These are phyloP conservation scores for Psophia crepitans DNA, from an alignment of 2,113 vertebrate species.

Conservation along the genomic window DNA sequence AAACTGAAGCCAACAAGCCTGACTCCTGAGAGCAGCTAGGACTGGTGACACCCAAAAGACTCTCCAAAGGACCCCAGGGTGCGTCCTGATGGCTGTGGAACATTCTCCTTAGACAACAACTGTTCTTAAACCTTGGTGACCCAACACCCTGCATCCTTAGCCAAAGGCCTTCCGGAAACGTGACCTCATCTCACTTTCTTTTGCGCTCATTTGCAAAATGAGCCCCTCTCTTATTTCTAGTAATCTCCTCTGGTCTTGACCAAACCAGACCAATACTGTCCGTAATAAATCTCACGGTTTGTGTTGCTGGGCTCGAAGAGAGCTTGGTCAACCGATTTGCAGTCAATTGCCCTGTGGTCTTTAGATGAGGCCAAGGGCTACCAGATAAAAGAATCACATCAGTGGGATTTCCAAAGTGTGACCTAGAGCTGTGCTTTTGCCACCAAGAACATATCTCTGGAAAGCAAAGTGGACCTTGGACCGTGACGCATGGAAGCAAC, in stretches of 20 bases:
- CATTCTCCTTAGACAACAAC: not conserved
- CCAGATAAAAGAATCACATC: not conserved
- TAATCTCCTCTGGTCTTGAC: not conserved
- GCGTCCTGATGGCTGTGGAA: not conserved
- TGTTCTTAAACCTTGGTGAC: not conserved
- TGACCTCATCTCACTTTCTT: not conserved
- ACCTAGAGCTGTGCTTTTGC: not conserved
- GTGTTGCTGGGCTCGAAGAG: not conserved
- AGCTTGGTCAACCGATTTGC: not conserved
- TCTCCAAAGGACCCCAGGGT: not conserved
- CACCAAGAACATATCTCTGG: not conserved
- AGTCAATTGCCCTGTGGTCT: not conserved
- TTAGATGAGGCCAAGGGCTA: not conserved
- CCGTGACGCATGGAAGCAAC: not conserved
- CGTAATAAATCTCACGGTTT: not conserved
- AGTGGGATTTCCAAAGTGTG: not conserved
- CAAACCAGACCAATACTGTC: too few species aligned
- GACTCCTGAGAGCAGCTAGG: not conserved
- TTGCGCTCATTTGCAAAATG: not conserved
- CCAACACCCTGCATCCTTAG: not conserved
- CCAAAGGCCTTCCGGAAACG: not conserved
- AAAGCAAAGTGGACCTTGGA: not conserved
- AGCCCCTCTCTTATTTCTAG: not conserved
- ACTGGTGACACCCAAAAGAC: not conserved
- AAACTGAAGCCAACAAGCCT: not conserved